These are phyloP conservation scores for Hirtodrosophila histrioides DNA, from an alignment of 2,888 invertebrate species.

Conservation along the genomic window DNA sequence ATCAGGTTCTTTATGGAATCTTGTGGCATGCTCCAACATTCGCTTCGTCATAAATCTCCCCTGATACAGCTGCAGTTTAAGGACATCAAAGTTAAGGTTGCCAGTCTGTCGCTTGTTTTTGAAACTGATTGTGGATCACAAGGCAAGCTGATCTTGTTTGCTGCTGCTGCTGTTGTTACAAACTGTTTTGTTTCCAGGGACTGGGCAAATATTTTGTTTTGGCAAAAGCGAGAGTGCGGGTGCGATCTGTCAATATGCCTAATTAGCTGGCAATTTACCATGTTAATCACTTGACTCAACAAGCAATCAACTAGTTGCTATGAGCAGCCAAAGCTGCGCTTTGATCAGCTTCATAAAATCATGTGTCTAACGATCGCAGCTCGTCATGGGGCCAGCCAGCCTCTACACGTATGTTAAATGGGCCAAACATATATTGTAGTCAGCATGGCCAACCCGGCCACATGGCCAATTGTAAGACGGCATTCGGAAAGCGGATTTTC, in stretches of 20 bases:
- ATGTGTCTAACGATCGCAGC: slow-evolving; percentile 12
- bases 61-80: too few species aligned
- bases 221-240: slow-evolving; percentile 14
- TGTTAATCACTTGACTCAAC: slow-evolving; percentile 20
- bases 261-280: slow-evolving; percentile 12
- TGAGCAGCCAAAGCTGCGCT: neutral
- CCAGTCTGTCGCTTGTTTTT: neutral
- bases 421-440: slow-evolving; percentile 23
- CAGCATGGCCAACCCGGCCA: slow-evolving; percentile 33
- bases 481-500: slow-evolving; percentile 13
- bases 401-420: slow-evolving; percentile 20
- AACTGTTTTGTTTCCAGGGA: neutral
- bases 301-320: neutral
- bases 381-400: neutral
- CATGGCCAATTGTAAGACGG: slow-evolving; percentile 48
- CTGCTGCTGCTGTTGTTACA: neutral
- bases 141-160: slow-evolving; percentile 5
- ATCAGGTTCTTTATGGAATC: too few species aligned
- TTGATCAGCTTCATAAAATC: slow-evolving; percentile 10
- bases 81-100: neutral
- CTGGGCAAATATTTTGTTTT: slow-evolving; percentile 41
- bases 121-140: slow-evolving; percentile 7
- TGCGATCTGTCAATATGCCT: slow-evolving; percentile 6
- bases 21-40: too few species aligned
- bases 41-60: too few species aligned